These are phyloP conservation scores for Drepana falcataria DNA, from an alignment of 2,888 invertebrate species.

Conservation along the genomic window DNA sequence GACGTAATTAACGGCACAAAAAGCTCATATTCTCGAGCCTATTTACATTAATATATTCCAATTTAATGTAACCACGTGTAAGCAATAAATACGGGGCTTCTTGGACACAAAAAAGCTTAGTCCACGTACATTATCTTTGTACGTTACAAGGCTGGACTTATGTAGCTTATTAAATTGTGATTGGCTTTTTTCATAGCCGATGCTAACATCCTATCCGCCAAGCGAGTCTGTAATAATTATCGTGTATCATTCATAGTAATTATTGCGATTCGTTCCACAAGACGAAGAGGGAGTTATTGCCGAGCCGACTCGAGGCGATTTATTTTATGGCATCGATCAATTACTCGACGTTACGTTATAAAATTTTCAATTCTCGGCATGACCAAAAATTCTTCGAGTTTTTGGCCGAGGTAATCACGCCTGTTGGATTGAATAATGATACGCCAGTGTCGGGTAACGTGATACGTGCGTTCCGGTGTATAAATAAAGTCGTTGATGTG, in stretches of 20 bases:
- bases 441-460: slow-evolving; percentile 56
- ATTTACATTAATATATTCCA: slow-evolving; percentile 3
- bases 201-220: slow-evolving; percentile 7
- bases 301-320: slow-evolving; percentile 39
- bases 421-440: slow-evolving; percentile 62
- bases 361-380: slow-evolving; percentile 54
- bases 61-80: slow-evolving; percentile 1
- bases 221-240: slow-evolving; percentile 34
- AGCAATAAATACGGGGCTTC: neutral
- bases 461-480: slow-evolving; percentile 51
- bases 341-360: slow-evolving; percentile 55
- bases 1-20: slow-evolving; percentile 31
- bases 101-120: neutral
- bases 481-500: slow-evolving; percentile 67
- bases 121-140: neutral
- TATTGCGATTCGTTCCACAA: slow-evolving; percentile 50
- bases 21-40: slow-evolving; percentile 17
- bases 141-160: neutral
- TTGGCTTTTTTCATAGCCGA: slow-evolving; percentile 5
- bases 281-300: slow-evolving; percentile 34
- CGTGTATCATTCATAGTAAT: slow-evolving; percentile 40
- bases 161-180: slow-evolving; percentile 5
- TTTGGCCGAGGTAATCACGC: slow-evolving; percentile 53
- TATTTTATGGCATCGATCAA: slow-evolving; percentile 67
- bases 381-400: slow-evolving; percentile 34